Evolutionary conservation across 1,140 invertebrate species (phyloP).

Genomic region (Tetramorium simillimum): DNA sequence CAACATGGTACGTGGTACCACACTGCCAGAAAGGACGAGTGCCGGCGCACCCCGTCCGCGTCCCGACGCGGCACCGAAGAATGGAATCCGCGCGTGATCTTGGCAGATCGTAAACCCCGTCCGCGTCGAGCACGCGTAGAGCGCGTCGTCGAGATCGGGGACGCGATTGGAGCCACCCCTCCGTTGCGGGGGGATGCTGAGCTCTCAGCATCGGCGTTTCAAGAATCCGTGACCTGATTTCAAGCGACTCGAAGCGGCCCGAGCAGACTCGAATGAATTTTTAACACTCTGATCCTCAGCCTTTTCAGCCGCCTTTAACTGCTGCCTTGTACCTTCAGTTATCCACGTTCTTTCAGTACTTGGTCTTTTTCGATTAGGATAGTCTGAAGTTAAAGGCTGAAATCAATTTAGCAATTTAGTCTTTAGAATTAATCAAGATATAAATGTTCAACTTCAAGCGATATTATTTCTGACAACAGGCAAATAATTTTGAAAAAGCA

Average conservation of each 20-base stretch:
- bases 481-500: background rate
- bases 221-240: background rate
- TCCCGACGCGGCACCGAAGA: slow-evolving; percentile 20
- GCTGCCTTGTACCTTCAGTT: background rate
- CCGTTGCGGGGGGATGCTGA: background rate
- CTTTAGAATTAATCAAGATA: background rate
- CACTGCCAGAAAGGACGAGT: slow-evolving; percentile 77
- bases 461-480: background rate
- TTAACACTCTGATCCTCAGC: background rate
- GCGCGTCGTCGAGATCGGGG: slow-evolving; percentile 53
- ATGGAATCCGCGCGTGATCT: background rate
- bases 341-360: background rate
- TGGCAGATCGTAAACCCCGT: background rate
- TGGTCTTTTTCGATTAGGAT: background rate
- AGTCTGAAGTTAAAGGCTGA: background rate
- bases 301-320: background rate
- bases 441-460: background rate
- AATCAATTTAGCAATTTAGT: background rate
- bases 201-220: background rate
- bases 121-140: slow-evolving; percentile 54
- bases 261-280: background rate
- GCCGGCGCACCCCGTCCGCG: slow-evolving; percentile 70
- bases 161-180: slow-evolving; percentile 5
- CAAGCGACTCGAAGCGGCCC: background rate
- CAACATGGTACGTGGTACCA: slow-evolving; percentile 83